Percentiles rank a stretch among this genome's conserved stretches.
These are phyloP conservation scores for Buceros bicornis DNA, from an alignment of 2,797 vertebrate species.

Conservation along the genomic window DNA sequence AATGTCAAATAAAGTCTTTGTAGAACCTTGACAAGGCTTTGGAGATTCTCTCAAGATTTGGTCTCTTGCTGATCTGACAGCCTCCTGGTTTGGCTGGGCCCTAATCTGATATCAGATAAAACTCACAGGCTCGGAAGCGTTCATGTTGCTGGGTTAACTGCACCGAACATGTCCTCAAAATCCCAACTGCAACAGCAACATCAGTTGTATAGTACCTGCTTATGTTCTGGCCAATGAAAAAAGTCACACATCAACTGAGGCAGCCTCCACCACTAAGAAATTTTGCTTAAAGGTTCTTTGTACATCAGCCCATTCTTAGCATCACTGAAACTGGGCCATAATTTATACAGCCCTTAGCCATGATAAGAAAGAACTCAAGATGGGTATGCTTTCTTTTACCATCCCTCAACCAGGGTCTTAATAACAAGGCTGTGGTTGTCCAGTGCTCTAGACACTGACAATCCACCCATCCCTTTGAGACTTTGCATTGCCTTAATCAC, in stretches of 20 bases:
- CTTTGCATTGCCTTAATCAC: not conserved
- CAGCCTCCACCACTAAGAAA: not conserved
- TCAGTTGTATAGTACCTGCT: not conserved
- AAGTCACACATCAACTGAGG: not conserved
- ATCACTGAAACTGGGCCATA: not conserved
- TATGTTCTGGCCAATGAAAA: not conserved
- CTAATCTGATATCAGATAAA: not conserved
- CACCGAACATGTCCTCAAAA: not conserved
- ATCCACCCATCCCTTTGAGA: not conserved
- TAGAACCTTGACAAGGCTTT: conserved; percentile 1
- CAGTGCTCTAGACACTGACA: not conserved
- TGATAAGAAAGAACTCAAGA: not conserved
- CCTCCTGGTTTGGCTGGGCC: not conserved
- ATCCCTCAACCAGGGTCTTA: not conserved
- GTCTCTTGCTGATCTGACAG: not conserved
- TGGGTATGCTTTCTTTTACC: not conserved
- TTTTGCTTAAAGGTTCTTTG: not conserved
- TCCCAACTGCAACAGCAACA: not conserved
- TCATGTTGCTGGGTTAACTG: not conserved
- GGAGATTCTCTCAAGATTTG: not conserved
- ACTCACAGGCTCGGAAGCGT: not conserved
- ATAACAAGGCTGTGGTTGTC: not conserved
- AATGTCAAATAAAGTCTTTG: not conserved
- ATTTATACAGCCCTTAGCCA: not conserved
- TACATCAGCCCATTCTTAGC: not conserved